Evolutionary conservation across 2,888 invertebrate genomes (phyloP), one percentile per base, ranked within the genome.

Genomic region (Sisyra terminalis): DNA sequence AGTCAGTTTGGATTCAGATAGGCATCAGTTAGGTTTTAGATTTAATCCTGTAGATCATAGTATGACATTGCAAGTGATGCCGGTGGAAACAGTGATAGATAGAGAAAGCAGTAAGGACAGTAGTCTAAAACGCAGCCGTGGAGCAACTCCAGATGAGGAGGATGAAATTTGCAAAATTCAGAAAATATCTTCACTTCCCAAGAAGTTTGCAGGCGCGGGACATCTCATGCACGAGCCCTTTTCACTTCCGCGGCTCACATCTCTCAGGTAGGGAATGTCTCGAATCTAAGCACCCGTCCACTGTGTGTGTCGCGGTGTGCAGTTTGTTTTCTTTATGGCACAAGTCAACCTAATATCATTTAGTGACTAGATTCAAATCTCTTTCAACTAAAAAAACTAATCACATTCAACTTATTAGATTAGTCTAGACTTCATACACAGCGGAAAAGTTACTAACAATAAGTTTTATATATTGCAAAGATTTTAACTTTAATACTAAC

Each of bases 21-120:
- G 40, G 24, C 40, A 40, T 42, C 39, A 40, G 47, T 52, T 63
- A 44, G 62, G 61, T 47, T 55, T 61, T 49, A 55, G 62, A 45
- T 59, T 58, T 50, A 61, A 61, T 51, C 58, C 60, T 39, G 31
- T 43, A 29, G 56, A 59, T 14, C 59, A 58, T 51, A 59, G 58
- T 52, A 56, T 58, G 49, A 59, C 58, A 50, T 53, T 59, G 45
- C 59, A 60, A 52, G 59, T 59, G 53, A 57, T 60, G 57, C 59
- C 61, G 14, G 24, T 43, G 11, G 42, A 42, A n/a, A 18, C 35
- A 15, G 35, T 24, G 9, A 11, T 16, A 14, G 48, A 55, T 44
- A 57, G 61, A 58, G 63, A 60, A 61, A 65, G 63, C 62, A 64
- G 64, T 62, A 62, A 59, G 59, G 65, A 64, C 54, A 61, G 63